A percentile compares a stretch with the other conserved stretches of the same genome.
These are phyloP conservation scores for Samia ricini DNA, from an alignment of 1,140 invertebrate genomes.

Conservation along the genomic window DNA sequence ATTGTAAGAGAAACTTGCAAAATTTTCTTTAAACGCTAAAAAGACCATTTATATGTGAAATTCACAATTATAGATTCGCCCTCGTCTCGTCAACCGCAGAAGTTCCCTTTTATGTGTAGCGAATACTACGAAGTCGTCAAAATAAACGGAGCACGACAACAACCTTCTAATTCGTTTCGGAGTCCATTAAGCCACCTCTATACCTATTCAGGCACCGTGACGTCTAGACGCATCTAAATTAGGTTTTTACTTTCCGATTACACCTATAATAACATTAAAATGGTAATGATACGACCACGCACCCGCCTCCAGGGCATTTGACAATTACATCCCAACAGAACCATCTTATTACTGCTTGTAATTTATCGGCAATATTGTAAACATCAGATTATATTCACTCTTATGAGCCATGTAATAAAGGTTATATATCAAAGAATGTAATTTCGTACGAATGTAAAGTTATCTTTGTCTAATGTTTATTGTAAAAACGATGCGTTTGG, in stretches of 20 bases:
- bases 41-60: not conserved
- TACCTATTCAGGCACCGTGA: conserved; percentile 36
- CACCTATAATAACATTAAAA: conserved; percentile 60
- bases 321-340: conserved; percentile 49
- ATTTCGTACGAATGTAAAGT: conserved; percentile 15
- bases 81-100: not conserved
- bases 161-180: conserved; percentile 9
- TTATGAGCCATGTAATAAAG: not conserved
- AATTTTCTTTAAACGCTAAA: not conserved
- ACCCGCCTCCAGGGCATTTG: conserved; percentile 53
- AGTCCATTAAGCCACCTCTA: conserved; percentile 6
- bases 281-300: conserved; percentile 58
- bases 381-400: not conserved
- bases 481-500: conserved; percentile 48
- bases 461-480: conserved; percentile 15
- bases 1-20: not conserved
- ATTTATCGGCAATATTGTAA: not conserved
- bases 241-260: conserved; percentile 52
- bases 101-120: not conserved
- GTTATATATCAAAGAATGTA: not conserved
- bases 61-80: not conserved
- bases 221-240: conserved; percentile 60
- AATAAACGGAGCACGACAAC: conserved; percentile 3
- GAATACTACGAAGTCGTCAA: not conserved
- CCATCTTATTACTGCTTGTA: conserved; percentile 18